A percentile compares a stretch with the other conserved stretches of the same genome.
These are phyloP conservation scores for Drosophila meridiana DNA, from an alignment of 2,888 invertebrate genomes.

Conservation along the genomic window DNA sequence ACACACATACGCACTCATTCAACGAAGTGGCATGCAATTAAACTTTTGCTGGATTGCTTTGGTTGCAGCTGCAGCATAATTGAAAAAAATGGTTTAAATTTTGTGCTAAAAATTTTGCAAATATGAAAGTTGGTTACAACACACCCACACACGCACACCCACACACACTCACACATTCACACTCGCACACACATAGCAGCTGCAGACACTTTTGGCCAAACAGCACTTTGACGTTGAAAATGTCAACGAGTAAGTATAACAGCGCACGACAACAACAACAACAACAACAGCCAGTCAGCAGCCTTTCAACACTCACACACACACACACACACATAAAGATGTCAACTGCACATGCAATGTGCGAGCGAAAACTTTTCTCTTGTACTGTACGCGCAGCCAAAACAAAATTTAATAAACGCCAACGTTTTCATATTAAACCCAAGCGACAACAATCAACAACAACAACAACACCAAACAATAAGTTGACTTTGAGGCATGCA, in stretches of 20 bases:
- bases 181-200: constrained; percentile 15
- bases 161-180: not conserved
- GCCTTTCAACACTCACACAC: constrained; percentile 28
- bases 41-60: constrained; percentile 49
- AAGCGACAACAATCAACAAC: constrained; percentile 50
- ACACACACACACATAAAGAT: constrained; percentile 62
- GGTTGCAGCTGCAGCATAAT: constrained; percentile 47
- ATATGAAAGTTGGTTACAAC: constrained; percentile 51
- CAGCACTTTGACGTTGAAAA: constrained; percentile 65
- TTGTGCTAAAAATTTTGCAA: constrained; percentile 48
- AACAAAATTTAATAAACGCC: constrained; percentile 77
- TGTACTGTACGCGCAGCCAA: constrained; percentile 45
- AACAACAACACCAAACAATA: constrained; percentile 33
- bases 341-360: constrained; percentile 76
- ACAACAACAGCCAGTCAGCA: constrained; percentile 30
- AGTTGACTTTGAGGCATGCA: constrained; percentile 65
- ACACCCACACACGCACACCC: not conserved
- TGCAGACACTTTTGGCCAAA: constrained; percentile 61
- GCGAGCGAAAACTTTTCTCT: constrained; percentile 60
- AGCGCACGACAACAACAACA: constrained; percentile 27
- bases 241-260: constrained; percentile 62
- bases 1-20: constrained; percentile 1
- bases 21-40: constrained; percentile 53
- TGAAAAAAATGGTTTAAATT: constrained; percentile 46
- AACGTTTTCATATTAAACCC: constrained; percentile 71